A percentile compares a stretch with the other conserved stretches of the same genome.
Conservation (phyloP, 92 coral and sea anemone species). For the Ricordea florida region DNA sequence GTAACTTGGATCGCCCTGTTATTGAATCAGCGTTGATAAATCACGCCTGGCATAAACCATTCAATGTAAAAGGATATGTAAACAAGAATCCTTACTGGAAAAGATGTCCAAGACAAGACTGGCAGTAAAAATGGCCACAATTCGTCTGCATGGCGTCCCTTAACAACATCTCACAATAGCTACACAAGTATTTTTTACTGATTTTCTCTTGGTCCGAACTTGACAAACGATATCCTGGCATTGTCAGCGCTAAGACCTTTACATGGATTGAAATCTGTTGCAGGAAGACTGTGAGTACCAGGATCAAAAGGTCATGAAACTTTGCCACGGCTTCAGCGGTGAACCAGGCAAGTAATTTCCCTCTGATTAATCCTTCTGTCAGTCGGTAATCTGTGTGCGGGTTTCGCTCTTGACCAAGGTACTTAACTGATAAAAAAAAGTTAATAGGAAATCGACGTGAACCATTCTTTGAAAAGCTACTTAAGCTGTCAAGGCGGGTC, state of each 20-base stretch:
- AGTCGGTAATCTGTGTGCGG: neutral
- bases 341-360: no score
- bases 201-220: slow-evolving; percentile 13
- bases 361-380: no score
- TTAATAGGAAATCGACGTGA: neutral
- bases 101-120: slow-evolving; percentile 18
- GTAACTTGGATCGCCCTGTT: no score
- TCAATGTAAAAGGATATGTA: no score
- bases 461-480: slow-evolving; percentile 18
- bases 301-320: slow-evolving; percentile 18
- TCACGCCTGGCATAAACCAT: no score
- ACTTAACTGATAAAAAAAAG: no score
- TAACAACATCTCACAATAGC: slow-evolving; percentile 25
- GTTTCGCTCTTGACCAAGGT: neutral
- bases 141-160: slow-evolving; percentile 44
- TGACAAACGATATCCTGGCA: slow-evolving; percentile 40
- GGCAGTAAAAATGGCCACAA: slow-evolving; percentile 58
- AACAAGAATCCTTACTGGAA: slow-evolving; percentile 5
- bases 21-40: no score
- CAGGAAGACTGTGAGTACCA: neutral
- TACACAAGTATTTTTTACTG: slow-evolving; percentile 34
- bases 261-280: neutral
- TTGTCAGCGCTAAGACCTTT: neutral
- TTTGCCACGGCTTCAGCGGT: no score
- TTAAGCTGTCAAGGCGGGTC: neutral